Evolutionary conservation across 2,113 vertebrate genomes (phyloP).

Genomic region (Eretmochelys imbricata): DNA sequence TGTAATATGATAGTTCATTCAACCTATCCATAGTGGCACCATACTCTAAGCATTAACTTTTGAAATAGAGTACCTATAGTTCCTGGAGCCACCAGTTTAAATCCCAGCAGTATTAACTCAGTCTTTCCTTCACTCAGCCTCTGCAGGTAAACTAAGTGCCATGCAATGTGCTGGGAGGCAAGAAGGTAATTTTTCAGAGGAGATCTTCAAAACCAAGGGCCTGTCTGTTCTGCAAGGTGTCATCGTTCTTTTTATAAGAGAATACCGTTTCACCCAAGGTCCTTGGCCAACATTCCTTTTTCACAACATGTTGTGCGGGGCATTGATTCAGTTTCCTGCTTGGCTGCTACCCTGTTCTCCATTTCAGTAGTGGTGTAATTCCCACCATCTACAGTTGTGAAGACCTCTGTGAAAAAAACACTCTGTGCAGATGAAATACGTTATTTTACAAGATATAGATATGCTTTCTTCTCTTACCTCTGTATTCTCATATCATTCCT

Average conservation of each 20-base stretch:
- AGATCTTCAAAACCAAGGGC: not conserved
- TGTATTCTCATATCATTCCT: not conserved
- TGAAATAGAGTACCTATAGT: not conserved
- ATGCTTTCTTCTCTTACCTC: not conserved
- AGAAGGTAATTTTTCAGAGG: not conserved
- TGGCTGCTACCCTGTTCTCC: not conserved
- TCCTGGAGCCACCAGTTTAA: not conserved
- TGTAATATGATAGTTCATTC: not conserved
- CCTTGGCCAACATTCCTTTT: not conserved
- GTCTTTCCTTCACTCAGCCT: not conserved
- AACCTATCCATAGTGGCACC: not conserved
- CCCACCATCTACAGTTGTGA: no score
- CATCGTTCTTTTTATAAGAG: not conserved
- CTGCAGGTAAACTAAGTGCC: not conserved
- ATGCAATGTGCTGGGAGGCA: not conserved
- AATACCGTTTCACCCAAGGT: not conserved
- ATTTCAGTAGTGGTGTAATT: no score
- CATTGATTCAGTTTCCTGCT: not conserved
- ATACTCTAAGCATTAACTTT: not conserved
- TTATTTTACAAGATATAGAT: not conserved
- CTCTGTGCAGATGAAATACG: no score
- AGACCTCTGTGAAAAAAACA: not conserved
- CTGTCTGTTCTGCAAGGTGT: not conserved
- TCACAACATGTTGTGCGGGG: not conserved
- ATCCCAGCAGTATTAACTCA: not conserved